Base-by-base conservation (phyloP, 2,888 invertebrate species). In the Hedychridium roseum region DNA sequence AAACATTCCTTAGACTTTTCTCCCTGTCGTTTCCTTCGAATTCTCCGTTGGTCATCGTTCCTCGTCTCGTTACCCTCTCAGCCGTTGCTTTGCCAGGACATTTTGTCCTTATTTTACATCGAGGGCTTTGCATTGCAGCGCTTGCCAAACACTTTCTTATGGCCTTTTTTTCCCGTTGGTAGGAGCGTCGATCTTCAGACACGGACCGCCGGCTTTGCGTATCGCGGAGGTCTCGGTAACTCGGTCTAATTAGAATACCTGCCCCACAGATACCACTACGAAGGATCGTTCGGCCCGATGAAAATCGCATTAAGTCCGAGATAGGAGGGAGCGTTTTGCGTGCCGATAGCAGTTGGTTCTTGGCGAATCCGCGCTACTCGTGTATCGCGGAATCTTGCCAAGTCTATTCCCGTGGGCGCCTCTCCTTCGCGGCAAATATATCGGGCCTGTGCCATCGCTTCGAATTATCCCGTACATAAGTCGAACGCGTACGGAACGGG, bases 221-320 rank as follows among this genome's bases (percentile, higher is more conserved):
- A 52, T 56, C 56, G n/a, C 23, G 45, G 30, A 26, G 17, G 40
- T 48, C 43, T 48, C 49, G 43, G 48, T 47, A 50, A 46, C 36
- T 41, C 35, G 46, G 41, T 39, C 57, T 58, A 58, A 57, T 58
- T 58, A 57, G 53, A 56, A 53, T 53, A 50, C 50, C 41, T 46
- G 38, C 12, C 31, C 39, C 28, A 32, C 7, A 27, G 32, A 11
- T 21, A 7, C 21, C n/a, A 26, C 21, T 7, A 15, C 35, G 26
- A 11, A 21, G 2, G 17, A n/a, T 27, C 15, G 17, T 38, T 28
- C 41, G 28, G 27, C 34, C 7, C n/a, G 47, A 23, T 28, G 47
- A 35, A 40, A n/a, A 27, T 7, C 9, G 32, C 12, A 7, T n/a
- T 36, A 20, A n/a, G n/a, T n/a, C n/a, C n/a, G n/a, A n/a, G n/a